These are phyloP conservation scores for Todiramphus saurophagus DNA, from an alignment of 2,113 vertebrate genomes.

Conservation along the genomic window DNA sequence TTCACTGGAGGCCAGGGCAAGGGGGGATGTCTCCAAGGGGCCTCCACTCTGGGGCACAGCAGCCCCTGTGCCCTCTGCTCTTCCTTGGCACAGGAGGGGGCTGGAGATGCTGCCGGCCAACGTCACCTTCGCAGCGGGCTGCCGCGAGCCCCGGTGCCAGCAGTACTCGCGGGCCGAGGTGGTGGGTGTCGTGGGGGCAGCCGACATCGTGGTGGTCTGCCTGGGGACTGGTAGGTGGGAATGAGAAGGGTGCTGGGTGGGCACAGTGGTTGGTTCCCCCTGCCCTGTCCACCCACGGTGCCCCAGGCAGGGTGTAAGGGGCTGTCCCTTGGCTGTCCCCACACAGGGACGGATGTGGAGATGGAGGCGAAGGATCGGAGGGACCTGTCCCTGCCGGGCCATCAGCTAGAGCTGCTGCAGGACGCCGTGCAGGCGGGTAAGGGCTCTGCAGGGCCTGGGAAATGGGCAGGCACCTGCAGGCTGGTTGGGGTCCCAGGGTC, in stretches of 20 bases:
- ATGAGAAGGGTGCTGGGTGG: fast-evolving
- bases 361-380: constrained; percentile 34
- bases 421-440: constrained; percentile 38
- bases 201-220: constrained; percentile 54
- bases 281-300: not conserved
- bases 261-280: fast-evolving
- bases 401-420: constrained; percentile 66
- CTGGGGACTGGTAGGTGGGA: constrained; percentile 65
- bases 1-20: not conserved
- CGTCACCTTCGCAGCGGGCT: constrained; percentile 22
- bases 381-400: constrained; percentile 41
- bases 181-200: not conserved
- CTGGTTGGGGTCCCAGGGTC: fast-evolving
- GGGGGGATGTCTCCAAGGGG: fast-evolving
- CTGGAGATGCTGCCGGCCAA: constrained; percentile 21
- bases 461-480: not conserved
- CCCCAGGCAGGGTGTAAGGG: fast-evolving
- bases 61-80: not conserved
- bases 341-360: constrained; percentile 39
- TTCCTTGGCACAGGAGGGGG: constrained; percentile 42
- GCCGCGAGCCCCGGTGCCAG: not conserved
- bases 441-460: not conserved
- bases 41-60: not conserved
- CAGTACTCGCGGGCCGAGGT: not conserved
- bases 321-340: not conserved